Evolutionary conservation across 2,888 invertebrate genomes (phyloP), one percentile per base, ranked within the genome.

Genomic region (Chirona hameri): DNA sequence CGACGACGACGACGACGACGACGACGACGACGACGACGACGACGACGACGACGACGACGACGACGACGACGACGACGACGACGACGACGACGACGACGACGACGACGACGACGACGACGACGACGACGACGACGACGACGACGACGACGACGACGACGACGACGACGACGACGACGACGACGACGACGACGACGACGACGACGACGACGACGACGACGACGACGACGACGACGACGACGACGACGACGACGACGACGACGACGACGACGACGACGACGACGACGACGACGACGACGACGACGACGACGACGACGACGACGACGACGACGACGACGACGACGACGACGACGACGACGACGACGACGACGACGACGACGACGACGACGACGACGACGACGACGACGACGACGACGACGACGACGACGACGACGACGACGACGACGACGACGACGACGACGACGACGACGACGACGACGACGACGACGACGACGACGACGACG

Each of bases 1-100:
- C n/a, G 65, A 65, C n/a, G 65, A 65, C n/a, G 65, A 65, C n/a
- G 65, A 65, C n/a, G 65, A 65, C n/a, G 65, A 65, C n/a, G 65
- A 65, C n/a, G 65, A 65, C n/a, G 65, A 65, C n/a, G 65, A 65
- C n/a, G 65, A 65, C n/a, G 65, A 65, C n/a, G 65, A 65, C n/a
- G 65, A 65, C n/a, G 65, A 65, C n/a, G 65, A 65, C n/a, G 65
- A 65, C 65, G 65, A 65, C n/a, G 65, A 65, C n/a, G 65, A 65
- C n/a, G 65, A 65, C n/a, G 65, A 65, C n/a, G 65, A 65, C n/a
- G 65, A 65, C n/a, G 65, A 65, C n/a, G 65, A 65, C n/a, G 65
- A 65, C n/a, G 65, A 65, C n/a, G 65, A 65, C n/a, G 65, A 65
- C n/a, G 65, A 65, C n/a, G 65, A 65, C n/a, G 65, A 65, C n/a